Base-by-base conservation (phyloP, 2,113 vertebrate species). In the Philantomba maxwellii region DNA sequence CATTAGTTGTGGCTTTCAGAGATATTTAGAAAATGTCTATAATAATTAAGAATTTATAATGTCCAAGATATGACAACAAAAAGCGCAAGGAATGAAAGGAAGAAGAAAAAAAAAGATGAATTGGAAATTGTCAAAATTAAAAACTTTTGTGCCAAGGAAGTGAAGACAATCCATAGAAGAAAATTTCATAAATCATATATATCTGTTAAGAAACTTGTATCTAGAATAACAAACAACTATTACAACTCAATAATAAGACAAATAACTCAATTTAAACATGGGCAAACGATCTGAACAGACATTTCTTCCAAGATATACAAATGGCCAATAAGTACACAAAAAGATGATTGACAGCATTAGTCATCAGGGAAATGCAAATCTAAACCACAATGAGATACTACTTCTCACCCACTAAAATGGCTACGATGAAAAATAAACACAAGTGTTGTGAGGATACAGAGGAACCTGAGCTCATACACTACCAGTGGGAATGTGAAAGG, bases 11-110 rank as follows among this genome's bases (percentile, higher is more conserved):
- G 49, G 36, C 33, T 55, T 97, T 91, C 36, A n/a, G 8, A 49
- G 21, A 47, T 49, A 94, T 51, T 93, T 77, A 77, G 60, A 87
- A 84, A 91, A 88, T 92, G 19, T 33, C 39, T 84, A 7, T 43
- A 91, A 70, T 49, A 88, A 81, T 49, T 92, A 92, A 82, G 73
- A 94, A 94, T 75, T 83, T 62, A 73, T 70, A 49, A 89, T 60
- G 10, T 53, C 64, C 9, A 43, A 89, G 49, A 94, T 43, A 89
- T 73, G 62, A 78, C 58, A 94, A 11, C 58, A 83, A 84, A 89
- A 87, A 66, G 30, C 28, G 51, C 47, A 85, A 78, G 26, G 28
- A 93, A 91, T 14, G 39, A 51, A 94, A n/a, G 15, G 70, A 93
- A 62, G 70, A 64, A 49, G 58, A 82, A 0, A 33, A 33, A 39